These are phyloP conservation scores for Coccyzus lansbergi DNA, from an alignment of 2,797 vertebrate genomes.

Conservation along the genomic window DNA sequence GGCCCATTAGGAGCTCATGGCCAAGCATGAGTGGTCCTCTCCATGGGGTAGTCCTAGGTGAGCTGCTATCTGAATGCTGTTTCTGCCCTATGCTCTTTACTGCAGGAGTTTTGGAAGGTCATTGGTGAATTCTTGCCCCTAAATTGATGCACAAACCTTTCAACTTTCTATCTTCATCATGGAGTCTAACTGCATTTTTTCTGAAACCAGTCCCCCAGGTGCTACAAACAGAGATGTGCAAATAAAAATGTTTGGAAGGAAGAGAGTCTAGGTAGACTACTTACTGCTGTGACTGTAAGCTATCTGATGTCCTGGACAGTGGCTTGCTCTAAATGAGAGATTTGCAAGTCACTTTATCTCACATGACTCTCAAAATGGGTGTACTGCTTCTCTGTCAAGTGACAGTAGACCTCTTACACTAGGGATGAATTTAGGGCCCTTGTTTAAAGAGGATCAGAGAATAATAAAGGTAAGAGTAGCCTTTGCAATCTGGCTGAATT, in stretches of 20 bases:
- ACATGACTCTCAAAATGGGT: not conserved
- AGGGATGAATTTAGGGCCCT: not conserved
- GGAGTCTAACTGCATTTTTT: not conserved
- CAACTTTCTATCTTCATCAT: not conserved
- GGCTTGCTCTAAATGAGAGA: not conserved
- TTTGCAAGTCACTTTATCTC: not conserved
- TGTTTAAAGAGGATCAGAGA: conserved; percentile 53
- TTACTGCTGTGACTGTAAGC: not conserved
- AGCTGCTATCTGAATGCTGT: not conserved
- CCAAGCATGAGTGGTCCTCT: not conserved
- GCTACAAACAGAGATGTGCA: not conserved
- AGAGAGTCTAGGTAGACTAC: not conserved
- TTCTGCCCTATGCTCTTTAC: not conserved
- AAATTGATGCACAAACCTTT: not conserved
- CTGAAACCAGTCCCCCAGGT: not conserved
- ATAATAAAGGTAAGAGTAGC: conserved; percentile 50
- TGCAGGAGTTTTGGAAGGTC: not conserved
- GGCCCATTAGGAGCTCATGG: not conserved
- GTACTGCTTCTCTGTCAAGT: not conserved
- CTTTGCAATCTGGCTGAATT: conserved; percentile 9
- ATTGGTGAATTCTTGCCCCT: not conserved
- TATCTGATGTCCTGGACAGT: not conserved
- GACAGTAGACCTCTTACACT: not conserved
- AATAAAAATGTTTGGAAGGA: not conserved
- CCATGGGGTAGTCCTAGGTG: not conserved